Evolutionary conservation across 2,797 vertebrate species (phyloP).

Genomic region (Myripristis murdjan): DNA sequence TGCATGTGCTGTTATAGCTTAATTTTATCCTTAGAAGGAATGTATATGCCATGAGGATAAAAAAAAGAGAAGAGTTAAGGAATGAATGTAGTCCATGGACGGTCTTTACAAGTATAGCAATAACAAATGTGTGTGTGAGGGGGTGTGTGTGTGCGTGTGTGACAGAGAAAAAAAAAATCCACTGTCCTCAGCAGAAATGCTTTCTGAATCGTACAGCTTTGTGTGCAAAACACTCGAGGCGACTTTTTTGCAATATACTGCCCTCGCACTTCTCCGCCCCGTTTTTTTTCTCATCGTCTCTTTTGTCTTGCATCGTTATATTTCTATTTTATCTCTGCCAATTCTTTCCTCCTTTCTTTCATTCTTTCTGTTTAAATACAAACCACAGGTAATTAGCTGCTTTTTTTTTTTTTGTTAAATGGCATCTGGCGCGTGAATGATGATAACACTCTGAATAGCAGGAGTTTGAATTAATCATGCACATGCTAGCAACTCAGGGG

Average conservation of each 20-base stretch:
- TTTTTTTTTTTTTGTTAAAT: neutral
- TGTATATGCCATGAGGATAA: too few species aligned
- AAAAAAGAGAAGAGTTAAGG: too few species aligned
- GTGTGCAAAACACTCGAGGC: conserved; percentile 12
- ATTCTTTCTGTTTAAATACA: neutral
- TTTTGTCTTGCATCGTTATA: neutral
- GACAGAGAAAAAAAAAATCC: too few species aligned
- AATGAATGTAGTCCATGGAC: conserved; percentile 23
- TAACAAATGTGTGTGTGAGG: too few species aligned
- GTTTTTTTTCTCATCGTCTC: neutral
- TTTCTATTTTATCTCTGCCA: neutral
- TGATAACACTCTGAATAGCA: neutral
- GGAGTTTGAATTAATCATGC: neutral
- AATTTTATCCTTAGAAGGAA: too few species aligned
- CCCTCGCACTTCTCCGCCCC: neutral
- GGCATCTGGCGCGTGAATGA: neutral
- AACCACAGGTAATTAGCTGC: neutral
- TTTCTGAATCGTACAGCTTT: neutral
- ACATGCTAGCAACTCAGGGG: neutral
- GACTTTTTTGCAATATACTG: neutral
- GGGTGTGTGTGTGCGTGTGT: conserved; percentile 13
- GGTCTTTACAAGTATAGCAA: conserved; percentile 30
- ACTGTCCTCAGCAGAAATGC: conserved; percentile 20
- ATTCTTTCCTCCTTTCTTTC: neutral
- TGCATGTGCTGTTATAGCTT: too few species aligned